Conservation (phyloP, 2,888 invertebrate species). For the Drosophila kanekoi region DNA sequence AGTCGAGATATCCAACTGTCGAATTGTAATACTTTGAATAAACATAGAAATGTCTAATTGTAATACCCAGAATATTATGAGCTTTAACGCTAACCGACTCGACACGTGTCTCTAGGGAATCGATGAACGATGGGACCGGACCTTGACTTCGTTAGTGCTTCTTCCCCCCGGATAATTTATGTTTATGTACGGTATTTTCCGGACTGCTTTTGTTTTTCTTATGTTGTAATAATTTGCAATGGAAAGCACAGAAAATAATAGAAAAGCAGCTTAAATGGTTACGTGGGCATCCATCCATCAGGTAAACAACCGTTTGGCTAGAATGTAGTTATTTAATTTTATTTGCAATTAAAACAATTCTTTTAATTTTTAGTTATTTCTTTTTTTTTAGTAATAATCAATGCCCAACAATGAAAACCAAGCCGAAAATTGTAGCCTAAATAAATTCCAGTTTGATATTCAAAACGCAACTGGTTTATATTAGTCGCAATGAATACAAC, state of each 20-base stretch:
- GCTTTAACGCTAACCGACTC: constrained; percentile 9
- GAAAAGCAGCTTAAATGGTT: constrained; percentile 35
- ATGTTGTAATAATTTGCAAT: constrained; percentile 7
- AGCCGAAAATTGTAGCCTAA: constrained; percentile 54
- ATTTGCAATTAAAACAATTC: constrained; percentile 64
- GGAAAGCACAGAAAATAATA: constrained; percentile 3
- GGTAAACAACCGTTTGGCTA: constrained; percentile 23
- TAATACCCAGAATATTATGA: constrained; percentile 13
- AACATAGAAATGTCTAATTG: constrained; percentile 19
- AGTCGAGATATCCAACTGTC: neutral
- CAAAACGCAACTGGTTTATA: constrained; percentile 27
- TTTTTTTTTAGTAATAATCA: constrained; percentile 46
- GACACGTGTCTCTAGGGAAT: constrained; percentile 43
- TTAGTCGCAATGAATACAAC: constrained; percentile 43
- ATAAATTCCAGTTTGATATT: constrained; percentile 43
- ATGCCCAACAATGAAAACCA: constrained; percentile 74
- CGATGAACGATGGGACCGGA: constrained; percentile 17
- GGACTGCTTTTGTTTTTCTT: constrained; percentile 3
- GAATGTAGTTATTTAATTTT: constrained; percentile 61
- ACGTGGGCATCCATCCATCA: neutral
- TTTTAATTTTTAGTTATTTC: constrained; percentile 16
- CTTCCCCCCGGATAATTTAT: constrained; percentile 17
- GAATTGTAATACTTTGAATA: constrained; percentile 1
- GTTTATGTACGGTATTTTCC: constrained; percentile 13
- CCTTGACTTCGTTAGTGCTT: constrained; percentile 40